Evolutionary conservation across 2,113 vertebrate genomes (phyloP).

Genomic region (Salminus brasiliensis): DNA sequence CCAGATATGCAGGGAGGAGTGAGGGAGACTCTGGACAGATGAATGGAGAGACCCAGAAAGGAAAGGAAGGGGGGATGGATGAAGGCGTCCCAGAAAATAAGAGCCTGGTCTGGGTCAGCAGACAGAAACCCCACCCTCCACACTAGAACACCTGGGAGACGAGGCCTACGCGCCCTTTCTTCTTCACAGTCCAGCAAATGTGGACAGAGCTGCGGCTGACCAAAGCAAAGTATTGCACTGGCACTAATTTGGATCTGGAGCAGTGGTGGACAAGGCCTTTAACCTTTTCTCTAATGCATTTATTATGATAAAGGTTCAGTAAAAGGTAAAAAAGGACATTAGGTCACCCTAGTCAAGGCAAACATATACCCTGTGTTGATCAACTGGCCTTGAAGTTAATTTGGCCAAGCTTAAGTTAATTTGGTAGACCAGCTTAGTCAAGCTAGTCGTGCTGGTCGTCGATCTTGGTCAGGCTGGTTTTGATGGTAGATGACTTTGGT

Average conservation of each 20-base stretch:
- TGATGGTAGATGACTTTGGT: no score
- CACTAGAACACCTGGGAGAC: conserved; percentile 20
- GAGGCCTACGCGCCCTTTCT: not conserved
- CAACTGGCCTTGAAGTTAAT: no score
- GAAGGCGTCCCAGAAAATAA: conserved; percentile 36
- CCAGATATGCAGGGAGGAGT: conserved; percentile 13
- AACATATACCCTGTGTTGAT: no score
- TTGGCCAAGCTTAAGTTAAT: no score
- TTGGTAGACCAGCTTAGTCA: no score
- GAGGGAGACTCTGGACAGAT: conserved; percentile 32
- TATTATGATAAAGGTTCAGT: no score
- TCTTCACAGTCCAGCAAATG: not conserved
- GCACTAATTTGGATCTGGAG: not conserved
- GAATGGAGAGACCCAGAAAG: conserved; percentile 40
- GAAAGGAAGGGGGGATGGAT: conserved; percentile 12
- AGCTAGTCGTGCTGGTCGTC: no score
- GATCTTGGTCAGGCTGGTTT: no score
- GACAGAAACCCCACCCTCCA: conserved; percentile 31
- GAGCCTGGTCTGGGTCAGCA: conserved; percentile 37
- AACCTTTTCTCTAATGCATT: no score
- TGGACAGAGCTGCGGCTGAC: not conserved
- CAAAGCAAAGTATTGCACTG: not conserved
- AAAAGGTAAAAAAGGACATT: no score
- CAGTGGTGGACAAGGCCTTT: not conserved
- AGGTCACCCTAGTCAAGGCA: no score